Evolutionary conservation across 1,140 invertebrate genomes (phyloP).

Genomic region (Drosophila elegans): DNA sequence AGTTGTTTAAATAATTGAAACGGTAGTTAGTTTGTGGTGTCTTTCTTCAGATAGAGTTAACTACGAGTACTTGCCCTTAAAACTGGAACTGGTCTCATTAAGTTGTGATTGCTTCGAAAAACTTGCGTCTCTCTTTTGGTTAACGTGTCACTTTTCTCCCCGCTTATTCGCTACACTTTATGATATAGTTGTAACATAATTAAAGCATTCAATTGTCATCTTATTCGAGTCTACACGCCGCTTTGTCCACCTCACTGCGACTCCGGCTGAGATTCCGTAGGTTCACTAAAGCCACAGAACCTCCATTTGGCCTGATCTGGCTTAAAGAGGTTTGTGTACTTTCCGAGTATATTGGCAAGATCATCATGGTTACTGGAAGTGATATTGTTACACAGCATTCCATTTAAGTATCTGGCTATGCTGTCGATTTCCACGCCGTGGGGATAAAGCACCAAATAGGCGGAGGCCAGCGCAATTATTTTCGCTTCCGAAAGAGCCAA

Average conservation of each 20-base stretch:
- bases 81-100: constrained; percentile 71
- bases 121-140: constrained; percentile 49
- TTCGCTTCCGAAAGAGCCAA: constrained; percentile 87
- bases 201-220: constrained; percentile 75
- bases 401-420: constrained; percentile 93
- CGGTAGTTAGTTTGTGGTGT: constrained; percentile 63
- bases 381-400: constrained; percentile 87
- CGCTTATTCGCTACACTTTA: constrained; percentile 53
- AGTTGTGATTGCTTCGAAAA: constrained; percentile 67
- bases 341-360: constrained; percentile 90
- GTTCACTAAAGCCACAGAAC: constrained; percentile 88
- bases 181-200: constrained; percentile 60
- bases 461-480: constrained; percentile 91
- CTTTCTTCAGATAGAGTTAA: constrained; percentile 42
- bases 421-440: constrained; percentile 94
- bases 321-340: constrained; percentile 91
- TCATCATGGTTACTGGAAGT: constrained; percentile 88
- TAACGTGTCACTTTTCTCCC: constrained; percentile 52
- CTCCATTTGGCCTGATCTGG: constrained; percentile 86
- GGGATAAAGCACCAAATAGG: constrained; percentile 94
- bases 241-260: constrained; percentile 10
- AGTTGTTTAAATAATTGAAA: constrained; percentile 77
- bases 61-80: constrained; percentile 51
- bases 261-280: constrained; percentile 9
- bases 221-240: constrained; percentile 26